Percentiles rank a stretch among this genome's conserved stretches.
phyloP scores from a whole-genome alignment of 1,140 invertebrate genomes.

The Cherax destructor region DNA sequence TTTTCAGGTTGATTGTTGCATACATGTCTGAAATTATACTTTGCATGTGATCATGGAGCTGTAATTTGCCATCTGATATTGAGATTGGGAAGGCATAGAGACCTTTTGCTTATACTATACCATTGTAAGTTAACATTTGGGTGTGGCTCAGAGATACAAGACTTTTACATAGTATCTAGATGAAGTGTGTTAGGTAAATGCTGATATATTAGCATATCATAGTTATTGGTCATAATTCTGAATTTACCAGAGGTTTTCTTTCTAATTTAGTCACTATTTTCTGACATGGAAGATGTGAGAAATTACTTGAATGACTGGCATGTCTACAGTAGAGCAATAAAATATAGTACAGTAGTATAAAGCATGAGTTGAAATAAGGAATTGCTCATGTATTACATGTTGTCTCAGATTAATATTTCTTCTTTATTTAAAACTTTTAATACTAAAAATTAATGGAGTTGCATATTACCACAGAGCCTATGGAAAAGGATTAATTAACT shows the following conservation, averaged over 20 bases:
- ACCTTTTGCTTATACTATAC: conserved; percentile 11
- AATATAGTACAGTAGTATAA: conserved; percentile 7
- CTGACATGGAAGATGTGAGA: neutral
- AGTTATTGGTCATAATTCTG: neutral
- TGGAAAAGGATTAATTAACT: neutral
- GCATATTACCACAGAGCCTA: conserved; percentile 4
- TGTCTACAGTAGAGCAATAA: conserved; percentile 19
- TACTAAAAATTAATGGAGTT: neutral
- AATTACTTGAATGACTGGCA: conserved; percentile 7
- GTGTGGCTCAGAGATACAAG: neutral
- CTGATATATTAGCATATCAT: neutral
- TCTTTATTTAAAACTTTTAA: neutral
- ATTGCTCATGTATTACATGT: neutral
- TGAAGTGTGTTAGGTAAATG: neutral
- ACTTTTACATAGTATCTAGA: neutral
- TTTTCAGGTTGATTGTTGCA: conserved; percentile 62
- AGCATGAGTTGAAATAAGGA: conserved; percentile 14
- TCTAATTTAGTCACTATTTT: neutral
- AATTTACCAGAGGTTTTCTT: neutral
- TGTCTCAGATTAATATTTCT: neutral
- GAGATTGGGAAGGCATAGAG: conserved; percentile 35
- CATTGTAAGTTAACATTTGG: neutral
- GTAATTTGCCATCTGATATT: conserved; percentile 12
- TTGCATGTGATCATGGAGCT: conserved; percentile 54
- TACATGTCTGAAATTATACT: conserved; percentile 42